Evolutionary conservation across 2,113 vertebrate species (phyloP).

Genomic region (Pseudolaguvia tuberculata): DNA sequence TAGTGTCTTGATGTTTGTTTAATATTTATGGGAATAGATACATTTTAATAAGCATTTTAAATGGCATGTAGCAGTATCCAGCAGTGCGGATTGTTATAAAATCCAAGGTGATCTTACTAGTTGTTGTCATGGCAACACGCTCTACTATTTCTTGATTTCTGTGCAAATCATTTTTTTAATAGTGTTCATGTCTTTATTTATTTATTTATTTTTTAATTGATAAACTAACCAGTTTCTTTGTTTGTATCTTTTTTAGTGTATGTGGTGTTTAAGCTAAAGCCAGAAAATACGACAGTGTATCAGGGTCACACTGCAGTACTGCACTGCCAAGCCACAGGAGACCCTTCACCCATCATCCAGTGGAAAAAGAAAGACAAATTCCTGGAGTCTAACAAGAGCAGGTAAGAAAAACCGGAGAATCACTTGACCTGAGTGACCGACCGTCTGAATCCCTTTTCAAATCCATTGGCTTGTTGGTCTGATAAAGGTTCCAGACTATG

Average conservation of each 20-base stretch:
- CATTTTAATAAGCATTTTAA: too few species aligned
- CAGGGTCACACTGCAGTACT: slow-evolving; percentile 83
- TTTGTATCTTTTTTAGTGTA: slow-evolving; percentile 64
- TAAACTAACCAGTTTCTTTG: neutral
- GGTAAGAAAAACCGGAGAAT: slow-evolving; percentile 56
- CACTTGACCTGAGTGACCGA: neutral
- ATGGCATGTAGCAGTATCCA: too few species aligned
- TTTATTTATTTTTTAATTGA: neutral
- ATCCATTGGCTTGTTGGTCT: neutral
- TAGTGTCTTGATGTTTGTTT: too few species aligned
- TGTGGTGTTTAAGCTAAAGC: slow-evolving; percentile 78
- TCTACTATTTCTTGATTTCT: neutral
- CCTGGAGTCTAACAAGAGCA: slow-evolving; percentile 70
- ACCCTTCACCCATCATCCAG: slow-evolving; percentile 77
- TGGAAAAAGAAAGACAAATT: slow-evolving; percentile 84
- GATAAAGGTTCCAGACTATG: slow-evolving; percentile 78
- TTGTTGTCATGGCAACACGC: too few species aligned
- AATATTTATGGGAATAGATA: too few species aligned
- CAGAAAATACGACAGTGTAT: slow-evolving; percentile 80
- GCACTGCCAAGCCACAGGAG: slow-evolving; percentile 81
- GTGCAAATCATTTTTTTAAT: neutral
- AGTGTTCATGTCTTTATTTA: neutral
- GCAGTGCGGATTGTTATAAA: too few species aligned
- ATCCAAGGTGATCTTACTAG: too few species aligned
- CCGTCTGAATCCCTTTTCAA: neutral